phyloP scores from a whole-genome alignment of 2,888 invertebrate genomes.

The Caenorhabditis sp. region DNA sequence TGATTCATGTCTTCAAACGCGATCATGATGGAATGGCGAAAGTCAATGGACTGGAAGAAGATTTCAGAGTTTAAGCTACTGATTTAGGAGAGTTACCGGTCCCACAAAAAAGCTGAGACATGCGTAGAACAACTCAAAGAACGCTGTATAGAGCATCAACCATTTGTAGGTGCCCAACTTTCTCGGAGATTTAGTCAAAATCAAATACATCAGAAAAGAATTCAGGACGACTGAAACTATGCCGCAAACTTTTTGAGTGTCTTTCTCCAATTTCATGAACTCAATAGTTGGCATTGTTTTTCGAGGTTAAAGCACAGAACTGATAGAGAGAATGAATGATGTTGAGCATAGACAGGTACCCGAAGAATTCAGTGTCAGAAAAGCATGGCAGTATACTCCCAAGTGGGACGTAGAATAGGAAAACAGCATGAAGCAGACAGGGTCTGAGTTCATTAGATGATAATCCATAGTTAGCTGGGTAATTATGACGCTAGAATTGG shows the following conservation, averaged over 20 bases:
- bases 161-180: conserved; percentile 46
- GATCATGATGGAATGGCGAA: conserved; percentile 9
- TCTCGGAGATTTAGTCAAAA: conserved; percentile 42
- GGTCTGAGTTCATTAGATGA: too few species aligned
- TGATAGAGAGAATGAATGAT: too few species aligned
- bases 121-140: conserved; percentile 43
- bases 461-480: too few species aligned
- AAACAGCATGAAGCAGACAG: too few species aligned
- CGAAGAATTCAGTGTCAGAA: too few species aligned
- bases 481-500: too few species aligned
- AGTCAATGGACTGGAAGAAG: conserved; percentile 27
- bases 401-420: too few species aligned
- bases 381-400: too few species aligned
- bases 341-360: too few species aligned
- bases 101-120: conserved; percentile 28
- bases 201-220: conserved; percentile 30
- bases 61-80: too few species aligned
- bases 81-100: conserved; percentile 32
- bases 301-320: background rate
- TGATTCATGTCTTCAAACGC: conserved; percentile 38
- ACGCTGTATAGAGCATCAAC: conserved; percentile 48
- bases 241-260: conserved; percentile 32
- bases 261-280: conserved; percentile 17
- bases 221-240: conserved; percentile 27
- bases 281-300: conserved; percentile 22